Conservation (phyloP, 2,113 vertebrate genomes). For the Zonotrichia leucophrys region DNA sequence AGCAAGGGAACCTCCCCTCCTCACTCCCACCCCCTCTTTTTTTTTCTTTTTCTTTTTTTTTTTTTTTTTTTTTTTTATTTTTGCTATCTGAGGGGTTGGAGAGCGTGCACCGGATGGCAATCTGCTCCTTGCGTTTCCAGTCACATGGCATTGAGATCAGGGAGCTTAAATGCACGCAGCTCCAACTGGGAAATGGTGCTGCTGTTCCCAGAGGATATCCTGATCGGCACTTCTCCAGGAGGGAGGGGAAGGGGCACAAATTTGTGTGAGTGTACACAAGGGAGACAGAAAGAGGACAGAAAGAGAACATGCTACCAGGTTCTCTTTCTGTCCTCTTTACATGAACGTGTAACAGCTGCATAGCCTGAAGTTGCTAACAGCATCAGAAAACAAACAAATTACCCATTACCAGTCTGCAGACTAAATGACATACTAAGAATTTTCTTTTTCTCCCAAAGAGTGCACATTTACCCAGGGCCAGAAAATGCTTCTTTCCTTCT, state of each 20-base stretch:
- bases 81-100: neutral
- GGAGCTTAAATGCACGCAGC: conserved; percentile 9
- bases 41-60: neutral
- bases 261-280: neutral
- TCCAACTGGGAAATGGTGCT: neutral
- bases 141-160: neutral
- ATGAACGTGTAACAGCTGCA: rapidly evolving
- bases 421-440: neutral
- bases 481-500: neutral
- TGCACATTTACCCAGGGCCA: neutral
- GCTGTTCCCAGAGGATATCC: neutral
- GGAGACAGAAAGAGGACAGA: neutral
- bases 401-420: neutral
- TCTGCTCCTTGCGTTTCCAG: neutral
- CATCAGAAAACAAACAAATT: neutral
- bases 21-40: neutral
- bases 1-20: conserved; percentile 8
- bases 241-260: neutral
- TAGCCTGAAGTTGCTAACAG: neutral
- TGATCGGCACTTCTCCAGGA: neutral
- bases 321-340: no score
- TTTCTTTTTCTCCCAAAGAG: neutral
- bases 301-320: neutral
- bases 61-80: neutral
- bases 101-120: neutral